Base-by-base conservation (phyloP, 2,797 vertebrate species). In the Pogoniulus pusillus region DNA sequence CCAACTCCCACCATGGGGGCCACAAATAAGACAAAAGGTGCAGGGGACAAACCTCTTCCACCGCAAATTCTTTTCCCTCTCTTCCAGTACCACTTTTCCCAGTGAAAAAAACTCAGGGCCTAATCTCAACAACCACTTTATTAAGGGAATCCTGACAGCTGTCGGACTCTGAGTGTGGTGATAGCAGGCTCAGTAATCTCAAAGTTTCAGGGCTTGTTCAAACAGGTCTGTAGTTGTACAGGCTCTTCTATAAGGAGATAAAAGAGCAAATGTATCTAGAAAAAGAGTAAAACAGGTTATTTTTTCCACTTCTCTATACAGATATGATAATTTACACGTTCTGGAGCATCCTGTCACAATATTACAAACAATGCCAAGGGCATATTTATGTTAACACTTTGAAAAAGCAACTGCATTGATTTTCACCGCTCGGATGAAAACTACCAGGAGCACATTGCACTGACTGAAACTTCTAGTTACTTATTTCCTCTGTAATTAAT, bases 311-410 rank as follows among this genome's bases (percentile, higher is more conserved):
- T 71, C 17, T 65, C 23, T 32, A 6, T 23, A 17, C 1, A 12
- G 62, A 6, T 35, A 20, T 16, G 26, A 54, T n/a, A 24, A 49
- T 63, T 60, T 49, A 9, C 24, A 54, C 3, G 6, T 27, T 70
- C 58, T 68, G 13, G 18, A 77, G 30, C 24, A 47, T 30, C 13
- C 10, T 29, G 4, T 53, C 45, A n/a, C 0, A 0, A 3, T 39
- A 54, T 26, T 80, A 71, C 63, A 87, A 71, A 49, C 6, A 68
- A 26, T 35, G 68, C 5, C 30, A 47, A 77, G 19, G 26, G 10
- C 53, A 30, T 30, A 30, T 27, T 41, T 30, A 12, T 10, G 7
- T 7, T 7, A 81, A 53, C 4, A 43, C 7, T 24, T 35, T 4
- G 22, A 59, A 54, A 81, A 45, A n/a, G 10, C 60, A 87, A 9